Conservation (phyloP, 2,797 vertebrate genomes). For the Coregonus ussuriensis region DNA sequence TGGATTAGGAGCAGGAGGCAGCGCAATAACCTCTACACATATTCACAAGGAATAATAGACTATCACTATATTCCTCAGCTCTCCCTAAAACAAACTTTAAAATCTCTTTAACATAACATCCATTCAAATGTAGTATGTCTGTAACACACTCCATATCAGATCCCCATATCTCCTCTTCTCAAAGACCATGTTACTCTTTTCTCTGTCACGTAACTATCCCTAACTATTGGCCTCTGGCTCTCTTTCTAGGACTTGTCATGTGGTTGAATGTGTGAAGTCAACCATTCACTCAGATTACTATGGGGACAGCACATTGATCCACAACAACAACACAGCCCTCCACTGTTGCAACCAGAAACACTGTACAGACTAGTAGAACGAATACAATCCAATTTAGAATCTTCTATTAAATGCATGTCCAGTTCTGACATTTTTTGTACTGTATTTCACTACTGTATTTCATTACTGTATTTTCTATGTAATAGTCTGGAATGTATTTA, state of each 20-base stretch:
- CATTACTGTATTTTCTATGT: no score
- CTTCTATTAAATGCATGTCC: no score
- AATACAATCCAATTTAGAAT: no score
- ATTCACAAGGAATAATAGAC: background rate
- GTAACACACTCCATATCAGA: background rate
- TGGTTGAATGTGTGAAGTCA: no score
- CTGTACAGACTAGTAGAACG: no score
- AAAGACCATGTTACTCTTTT: background rate
- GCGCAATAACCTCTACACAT: background rate
- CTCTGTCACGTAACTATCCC: background rate
- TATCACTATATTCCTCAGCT: background rate
- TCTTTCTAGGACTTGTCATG: background rate
- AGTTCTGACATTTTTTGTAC: no score
- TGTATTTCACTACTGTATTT: no score
- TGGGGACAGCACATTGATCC: slow-evolving; percentile 1
- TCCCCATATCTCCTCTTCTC: background rate
- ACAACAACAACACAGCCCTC: background rate
- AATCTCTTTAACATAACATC: no score
- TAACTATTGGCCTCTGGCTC: background rate
- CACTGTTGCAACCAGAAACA: no score
- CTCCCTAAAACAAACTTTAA: background rate
- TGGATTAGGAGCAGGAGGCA: no score
- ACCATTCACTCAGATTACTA: background rate
- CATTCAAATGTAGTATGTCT: no score
- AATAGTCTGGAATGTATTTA: no score